phyloP scores from a whole-genome alignment of 53 echinoderm and acorn worm species.

The Henricia sp. region DNA sequence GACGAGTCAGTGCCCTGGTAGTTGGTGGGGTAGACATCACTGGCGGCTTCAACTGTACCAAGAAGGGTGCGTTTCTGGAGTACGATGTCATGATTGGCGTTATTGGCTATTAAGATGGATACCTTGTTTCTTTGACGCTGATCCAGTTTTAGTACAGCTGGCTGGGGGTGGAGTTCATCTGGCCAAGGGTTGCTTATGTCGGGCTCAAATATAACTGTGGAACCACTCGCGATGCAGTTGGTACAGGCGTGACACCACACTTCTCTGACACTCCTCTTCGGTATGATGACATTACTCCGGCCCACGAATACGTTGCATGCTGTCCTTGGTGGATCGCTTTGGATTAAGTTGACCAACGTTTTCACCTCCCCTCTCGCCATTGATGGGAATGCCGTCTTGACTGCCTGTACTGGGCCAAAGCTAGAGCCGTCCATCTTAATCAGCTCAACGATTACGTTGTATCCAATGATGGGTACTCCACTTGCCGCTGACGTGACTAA shows the following conservation, averaged over 20 bases:
- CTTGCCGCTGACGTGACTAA: conserved; percentile 37
- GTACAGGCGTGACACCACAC: conserved; percentile 3
- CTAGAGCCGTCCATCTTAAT: background rate
- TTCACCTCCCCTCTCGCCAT: conserved; percentile 18
- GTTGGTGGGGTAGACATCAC: background rate
- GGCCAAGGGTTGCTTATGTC: background rate
- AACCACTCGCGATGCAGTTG: background rate
- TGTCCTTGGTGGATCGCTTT: background rate
- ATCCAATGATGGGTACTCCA: conserved; percentile 62
- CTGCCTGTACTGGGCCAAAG: background rate
- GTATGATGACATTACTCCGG: background rate
- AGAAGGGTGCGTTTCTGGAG: background rate
- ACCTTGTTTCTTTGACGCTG: background rate
- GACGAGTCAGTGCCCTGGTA: no score
- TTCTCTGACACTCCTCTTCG: background rate
- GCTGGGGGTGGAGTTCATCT: background rate
- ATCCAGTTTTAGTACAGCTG: background rate
- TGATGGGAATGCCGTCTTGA: background rate
- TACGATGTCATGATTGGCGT: no score
- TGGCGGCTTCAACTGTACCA: background rate
- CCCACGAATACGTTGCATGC: background rate
- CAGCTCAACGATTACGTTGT: conserved; percentile 74
- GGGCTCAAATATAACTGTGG: background rate
- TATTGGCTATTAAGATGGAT: no score
- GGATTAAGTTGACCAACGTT: background rate